phyloP scores from a whole-genome alignment of 2,797 vertebrate genomes.

The Gymnopithys bicolor region DNA sequence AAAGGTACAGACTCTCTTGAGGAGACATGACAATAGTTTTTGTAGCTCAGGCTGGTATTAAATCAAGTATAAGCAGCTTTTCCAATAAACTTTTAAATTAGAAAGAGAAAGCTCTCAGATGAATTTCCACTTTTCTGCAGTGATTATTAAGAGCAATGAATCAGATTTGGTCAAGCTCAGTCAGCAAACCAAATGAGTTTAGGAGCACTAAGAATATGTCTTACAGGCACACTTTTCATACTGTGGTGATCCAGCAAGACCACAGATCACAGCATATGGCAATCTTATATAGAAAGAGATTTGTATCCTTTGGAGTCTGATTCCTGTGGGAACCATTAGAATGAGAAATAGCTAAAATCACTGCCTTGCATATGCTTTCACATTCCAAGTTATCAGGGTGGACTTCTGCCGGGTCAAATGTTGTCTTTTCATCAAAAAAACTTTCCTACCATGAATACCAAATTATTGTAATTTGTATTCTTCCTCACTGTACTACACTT shows the following conservation, averaged over 20 bases:
- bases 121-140: slow-evolving; percentile 57
- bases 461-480: not conserved
- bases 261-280: not conserved
- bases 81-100: slow-evolving; percentile 71
- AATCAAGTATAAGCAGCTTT: slow-evolving; percentile 63
- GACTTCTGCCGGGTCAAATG: not conserved
- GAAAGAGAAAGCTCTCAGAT: slow-evolving; percentile 31
- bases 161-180: not conserved
- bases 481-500: not conserved
- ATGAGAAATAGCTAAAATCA: not conserved
- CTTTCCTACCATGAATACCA: not conserved
- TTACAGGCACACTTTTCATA: not conserved
- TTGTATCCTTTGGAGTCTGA: not conserved
- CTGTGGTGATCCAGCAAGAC: not conserved
- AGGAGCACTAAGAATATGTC: not conserved
- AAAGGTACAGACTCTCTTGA: not conserved
- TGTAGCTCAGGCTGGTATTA: slow-evolving; percentile 42
- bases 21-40: slow-evolving; percentile 24
- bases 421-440: not conserved
- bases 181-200: not conserved
- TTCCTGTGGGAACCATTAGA: not conserved
- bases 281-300: not conserved
- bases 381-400: not conserved
- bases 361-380: not conserved
- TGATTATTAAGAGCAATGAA: slow-evolving; percentile 51